A percentile compares a stretch with the other conserved stretches of the same genome.
phyloP scores from a whole-genome alignment of 2,113 vertebrate genomes.

The Odocoileus virginianus region DNA sequence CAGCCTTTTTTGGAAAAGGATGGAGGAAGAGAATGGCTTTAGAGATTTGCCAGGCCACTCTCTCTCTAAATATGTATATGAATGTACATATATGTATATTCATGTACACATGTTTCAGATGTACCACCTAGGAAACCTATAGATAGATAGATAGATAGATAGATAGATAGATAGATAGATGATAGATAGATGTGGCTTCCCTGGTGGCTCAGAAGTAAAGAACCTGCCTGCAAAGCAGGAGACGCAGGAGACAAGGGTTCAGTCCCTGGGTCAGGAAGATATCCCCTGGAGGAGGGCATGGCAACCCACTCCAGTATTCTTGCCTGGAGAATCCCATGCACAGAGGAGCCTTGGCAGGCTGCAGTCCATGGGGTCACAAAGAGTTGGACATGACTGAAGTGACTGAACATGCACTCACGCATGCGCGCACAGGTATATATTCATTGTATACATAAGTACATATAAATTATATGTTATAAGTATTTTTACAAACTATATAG shows the following conservation, averaged over 20 bases:
- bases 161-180: too few species aligned
- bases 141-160: too few species aligned
- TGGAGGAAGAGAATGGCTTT: not conserved
- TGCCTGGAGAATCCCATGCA: not conserved
- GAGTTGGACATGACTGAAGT: not conserved
- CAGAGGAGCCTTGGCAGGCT: not conserved
- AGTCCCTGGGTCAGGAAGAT: not conserved
- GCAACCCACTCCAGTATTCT: not conserved
- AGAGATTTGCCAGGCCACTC: not conserved
- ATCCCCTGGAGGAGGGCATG: not conserved
- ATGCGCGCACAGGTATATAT: not conserved
- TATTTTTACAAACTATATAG: not conserved
- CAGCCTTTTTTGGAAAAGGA: not conserved
- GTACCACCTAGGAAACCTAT: not conserved
- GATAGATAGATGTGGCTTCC: not conserved
- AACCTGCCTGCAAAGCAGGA: not conserved
- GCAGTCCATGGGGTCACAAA: not conserved
- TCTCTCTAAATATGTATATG: too few species aligned
- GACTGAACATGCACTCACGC: not conserved
- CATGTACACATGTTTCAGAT: not conserved
- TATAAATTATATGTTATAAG: not conserved
- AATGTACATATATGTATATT: not conserved
- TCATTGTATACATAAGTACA: not conserved
- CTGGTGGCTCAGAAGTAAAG: not conserved
- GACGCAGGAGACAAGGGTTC: not conserved